A percentile compares a stretch with the other conserved stretches of the same genome.
Conservation (phyloP, 2,113 vertebrate species). For the Saimiri boliviensis region DNA sequence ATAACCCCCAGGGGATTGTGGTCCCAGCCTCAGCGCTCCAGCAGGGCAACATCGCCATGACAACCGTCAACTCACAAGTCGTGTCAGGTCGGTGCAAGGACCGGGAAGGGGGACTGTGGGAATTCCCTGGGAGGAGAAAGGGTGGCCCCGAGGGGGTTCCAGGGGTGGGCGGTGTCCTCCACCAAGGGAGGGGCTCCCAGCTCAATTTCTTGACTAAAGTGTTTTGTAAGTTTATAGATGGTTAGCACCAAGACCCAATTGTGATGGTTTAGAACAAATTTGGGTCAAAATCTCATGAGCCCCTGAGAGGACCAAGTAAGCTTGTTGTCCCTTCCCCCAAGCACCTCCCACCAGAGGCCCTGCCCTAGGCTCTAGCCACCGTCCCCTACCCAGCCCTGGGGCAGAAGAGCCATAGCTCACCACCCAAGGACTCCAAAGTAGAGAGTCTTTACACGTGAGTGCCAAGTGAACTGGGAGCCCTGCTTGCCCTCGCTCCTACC, state of each 20-base stretch:
- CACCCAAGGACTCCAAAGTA: neutral
- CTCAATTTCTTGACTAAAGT: neutral
- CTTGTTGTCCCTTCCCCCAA: neutral
- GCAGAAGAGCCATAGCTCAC: neutral
- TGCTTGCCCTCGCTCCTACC: neutral
- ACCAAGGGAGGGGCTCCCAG: neutral
- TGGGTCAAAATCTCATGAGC: conserved; percentile 18
- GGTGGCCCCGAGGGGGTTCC: neutral
- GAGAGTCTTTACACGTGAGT: neutral
- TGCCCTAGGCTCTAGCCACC: neutral
- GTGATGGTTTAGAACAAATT: neutral
- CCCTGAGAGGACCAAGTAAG: neutral
- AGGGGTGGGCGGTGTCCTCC: neutral
- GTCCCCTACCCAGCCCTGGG: neutral
- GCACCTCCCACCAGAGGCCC: neutral
- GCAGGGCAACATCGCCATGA: conserved; percentile 93
- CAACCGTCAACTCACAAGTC: conserved; percentile 92
- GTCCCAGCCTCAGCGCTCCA: conserved; percentile 92
- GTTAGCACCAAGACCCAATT: neutral
- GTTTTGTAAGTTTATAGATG: neutral
- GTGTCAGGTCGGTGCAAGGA: conserved; percentile 90
- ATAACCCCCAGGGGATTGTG: conserved; percentile 93
- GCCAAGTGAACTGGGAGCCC: neutral
- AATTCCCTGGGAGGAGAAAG: conserved; percentile 4
- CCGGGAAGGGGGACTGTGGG: conserved; percentile 12